A percentile compares a stretch with the other conserved stretches of the same genome.
These are phyloP conservation scores for Agonum fuliginosum DNA, from an alignment of 2,888 invertebrate genomes.

Conservation along the genomic window DNA sequence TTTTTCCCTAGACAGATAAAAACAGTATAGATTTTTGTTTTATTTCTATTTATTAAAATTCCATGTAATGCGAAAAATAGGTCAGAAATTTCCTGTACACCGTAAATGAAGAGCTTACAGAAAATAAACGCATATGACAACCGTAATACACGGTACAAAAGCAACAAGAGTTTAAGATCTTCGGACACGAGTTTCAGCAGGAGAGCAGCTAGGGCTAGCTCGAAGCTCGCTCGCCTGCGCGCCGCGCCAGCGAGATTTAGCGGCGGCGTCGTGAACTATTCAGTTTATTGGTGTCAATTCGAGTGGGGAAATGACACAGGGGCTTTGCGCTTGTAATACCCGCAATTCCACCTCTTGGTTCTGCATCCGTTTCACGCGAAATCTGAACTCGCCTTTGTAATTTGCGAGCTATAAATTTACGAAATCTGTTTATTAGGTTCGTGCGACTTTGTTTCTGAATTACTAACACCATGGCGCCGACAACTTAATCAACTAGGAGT, in stretches of 20 bases:
- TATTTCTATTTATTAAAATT: constrained; percentile 50
- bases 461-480: constrained; percentile 47
- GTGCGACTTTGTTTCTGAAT: constrained; percentile 52
- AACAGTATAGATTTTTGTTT: constrained; percentile 41
- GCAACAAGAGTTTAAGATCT: constrained; percentile 53
- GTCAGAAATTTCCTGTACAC: constrained; percentile 51
- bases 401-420: constrained; percentile 55
- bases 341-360: background rate
- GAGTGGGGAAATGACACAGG: constrained; percentile 43
- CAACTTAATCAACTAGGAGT: constrained; percentile 38
- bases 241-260: background rate
- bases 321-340: constrained; percentile 9
- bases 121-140: constrained; percentile 53
- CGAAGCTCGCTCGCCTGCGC: background rate
- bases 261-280: constrained; percentile 28
- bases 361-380: constrained; percentile 31
- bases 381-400: constrained; percentile 48
- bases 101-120: constrained; percentile 56
- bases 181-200: constrained; percentile 32
- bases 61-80: constrained; percentile 49
- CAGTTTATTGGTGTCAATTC: constrained; percentile 53
- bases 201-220: background rate
- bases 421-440: constrained; percentile 55
- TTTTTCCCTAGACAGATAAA: background rate
- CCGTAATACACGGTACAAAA: constrained; percentile 43